phyloP scores from a whole-genome alignment of 2,888 invertebrate species.

The Ormyrus thymus region DNA sequence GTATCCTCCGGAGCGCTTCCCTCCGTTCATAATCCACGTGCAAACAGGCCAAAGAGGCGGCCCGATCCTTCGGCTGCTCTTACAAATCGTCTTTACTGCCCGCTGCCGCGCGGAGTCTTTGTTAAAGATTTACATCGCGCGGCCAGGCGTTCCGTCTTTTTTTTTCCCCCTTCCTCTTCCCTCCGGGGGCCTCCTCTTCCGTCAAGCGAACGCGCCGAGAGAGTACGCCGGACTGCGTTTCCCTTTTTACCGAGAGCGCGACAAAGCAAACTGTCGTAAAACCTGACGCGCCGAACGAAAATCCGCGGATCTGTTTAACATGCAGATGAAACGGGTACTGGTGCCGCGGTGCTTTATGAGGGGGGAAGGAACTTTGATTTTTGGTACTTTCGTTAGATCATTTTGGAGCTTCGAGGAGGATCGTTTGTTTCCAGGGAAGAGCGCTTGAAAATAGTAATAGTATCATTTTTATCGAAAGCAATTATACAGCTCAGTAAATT shows the following conservation, averaged over 20 bases:
- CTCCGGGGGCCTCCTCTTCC: neutral
- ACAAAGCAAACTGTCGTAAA: slow-evolving; percentile 47
- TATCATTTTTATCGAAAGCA: too few relatives aligned
- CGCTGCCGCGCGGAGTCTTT: slow-evolving; percentile 37
- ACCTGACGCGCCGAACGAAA: slow-evolving; percentile 3
- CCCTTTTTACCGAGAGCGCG: slow-evolving; percentile 23
- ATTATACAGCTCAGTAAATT: too few relatives aligned
- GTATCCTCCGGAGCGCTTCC: slow-evolving; percentile 57
- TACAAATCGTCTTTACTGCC: slow-evolving; percentile 52
- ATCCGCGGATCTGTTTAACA: neutral
- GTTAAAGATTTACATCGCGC: slow-evolving; percentile 53
- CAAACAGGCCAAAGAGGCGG: slow-evolving; percentile 62
- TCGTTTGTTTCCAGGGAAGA: too few relatives aligned
- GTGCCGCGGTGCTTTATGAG: too few relatives aligned
- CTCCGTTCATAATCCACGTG: slow-evolving; percentile 63
- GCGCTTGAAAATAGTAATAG: too few relatives aligned
- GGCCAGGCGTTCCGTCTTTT: neutral
- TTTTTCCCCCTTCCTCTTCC: neutral
- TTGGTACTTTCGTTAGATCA: too few relatives aligned
- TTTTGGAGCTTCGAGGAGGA: too few relatives aligned
- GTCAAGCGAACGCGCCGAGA: slow-evolving; percentile 21
- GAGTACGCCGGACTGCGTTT: neutral
- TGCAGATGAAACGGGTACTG: too few relatives aligned
- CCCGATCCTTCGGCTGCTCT: slow-evolving; percentile 40
- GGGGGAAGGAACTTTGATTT: too few relatives aligned